Evolutionary conservation across 2,888 invertebrate genomes (phyloP).

Genomic region (Parnassius apollo): DNA sequence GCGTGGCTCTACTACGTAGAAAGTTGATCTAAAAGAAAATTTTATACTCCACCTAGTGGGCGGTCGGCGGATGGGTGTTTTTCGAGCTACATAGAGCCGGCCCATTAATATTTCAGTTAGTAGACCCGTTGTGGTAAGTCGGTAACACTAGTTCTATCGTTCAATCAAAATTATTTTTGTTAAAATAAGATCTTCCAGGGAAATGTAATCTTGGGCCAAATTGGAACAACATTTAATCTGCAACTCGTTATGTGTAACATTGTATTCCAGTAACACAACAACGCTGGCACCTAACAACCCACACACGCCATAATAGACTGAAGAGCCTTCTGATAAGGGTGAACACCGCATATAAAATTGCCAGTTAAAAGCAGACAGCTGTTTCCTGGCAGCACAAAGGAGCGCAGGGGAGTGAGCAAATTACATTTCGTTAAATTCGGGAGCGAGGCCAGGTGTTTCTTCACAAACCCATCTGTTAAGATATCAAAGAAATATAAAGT

Average conservation of each 20-base stretch:
- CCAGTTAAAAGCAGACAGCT: conserved; percentile 12
- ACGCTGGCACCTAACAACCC: conserved; percentile 1
- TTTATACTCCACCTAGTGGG: no score
- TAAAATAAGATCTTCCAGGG: no score
- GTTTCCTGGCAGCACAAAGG: conserved; percentile 21
- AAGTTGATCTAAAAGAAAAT: no score
- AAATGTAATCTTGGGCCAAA: conserved; percentile 3
- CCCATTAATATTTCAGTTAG: no score
- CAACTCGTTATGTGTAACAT: conserved; percentile 12
- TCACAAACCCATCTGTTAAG: conserved; percentile 1
- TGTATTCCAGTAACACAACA: conserved; percentile 11
- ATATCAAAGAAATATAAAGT: conserved; percentile 11
- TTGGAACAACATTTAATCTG: conserved; percentile 22
- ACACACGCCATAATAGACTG: conserved; percentile 15
- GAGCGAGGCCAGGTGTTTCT: conserved; percentile 22
- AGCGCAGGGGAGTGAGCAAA: conserved; percentile 19
- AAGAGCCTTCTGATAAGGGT: conserved; percentile 15
- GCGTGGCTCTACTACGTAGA: no score
- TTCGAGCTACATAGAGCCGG: no score
- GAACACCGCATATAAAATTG: conserved; percentile 12
- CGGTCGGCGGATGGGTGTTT: no score
- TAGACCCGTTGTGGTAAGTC: no score
- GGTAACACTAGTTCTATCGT: no score
- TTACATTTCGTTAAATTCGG: conserved; percentile 25
- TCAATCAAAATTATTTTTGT: no score